phyloP scores from a whole-genome alignment of 1,140 invertebrate genomes.

The Fopius arisanus region DNA sequence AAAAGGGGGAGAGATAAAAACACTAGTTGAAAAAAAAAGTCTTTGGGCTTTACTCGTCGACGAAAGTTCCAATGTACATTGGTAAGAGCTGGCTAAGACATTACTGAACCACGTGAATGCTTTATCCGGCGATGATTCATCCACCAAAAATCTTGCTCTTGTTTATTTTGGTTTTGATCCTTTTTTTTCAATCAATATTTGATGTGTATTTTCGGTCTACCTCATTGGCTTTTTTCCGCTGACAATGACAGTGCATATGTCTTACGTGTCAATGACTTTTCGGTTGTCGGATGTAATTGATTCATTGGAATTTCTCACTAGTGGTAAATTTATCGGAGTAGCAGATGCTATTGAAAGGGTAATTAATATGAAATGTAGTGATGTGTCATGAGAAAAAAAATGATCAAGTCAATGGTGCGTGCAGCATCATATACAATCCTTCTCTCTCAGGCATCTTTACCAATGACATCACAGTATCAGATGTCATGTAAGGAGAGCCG shows the following conservation, averaged over 20 bases:
- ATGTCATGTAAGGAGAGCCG: not conserved
- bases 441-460: not conserved
- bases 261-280: not conserved
- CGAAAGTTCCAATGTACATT: not conserved
- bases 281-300: not conserved
- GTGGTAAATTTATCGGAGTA: too few species aligned
- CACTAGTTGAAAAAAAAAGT: not conserved
- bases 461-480: not conserved
- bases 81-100: not conserved
- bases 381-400: not conserved
- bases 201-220: not conserved
- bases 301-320: not conserved
- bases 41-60: not conserved
- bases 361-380: not conserved
- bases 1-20: slow-evolving; percentile 21
- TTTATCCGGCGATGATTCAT: not conserved
- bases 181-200: not conserved
- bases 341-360: not conserved
- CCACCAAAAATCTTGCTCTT: not conserved
- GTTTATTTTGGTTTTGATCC: not conserved
- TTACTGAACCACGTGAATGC: not conserved
- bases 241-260: not conserved
- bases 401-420: not conserved
- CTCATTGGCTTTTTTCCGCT: too few species aligned
- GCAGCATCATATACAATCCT: not conserved